phyloP scores from a whole-genome alignment of 1,140 invertebrate genomes.

The Bombus turneri region DNA sequence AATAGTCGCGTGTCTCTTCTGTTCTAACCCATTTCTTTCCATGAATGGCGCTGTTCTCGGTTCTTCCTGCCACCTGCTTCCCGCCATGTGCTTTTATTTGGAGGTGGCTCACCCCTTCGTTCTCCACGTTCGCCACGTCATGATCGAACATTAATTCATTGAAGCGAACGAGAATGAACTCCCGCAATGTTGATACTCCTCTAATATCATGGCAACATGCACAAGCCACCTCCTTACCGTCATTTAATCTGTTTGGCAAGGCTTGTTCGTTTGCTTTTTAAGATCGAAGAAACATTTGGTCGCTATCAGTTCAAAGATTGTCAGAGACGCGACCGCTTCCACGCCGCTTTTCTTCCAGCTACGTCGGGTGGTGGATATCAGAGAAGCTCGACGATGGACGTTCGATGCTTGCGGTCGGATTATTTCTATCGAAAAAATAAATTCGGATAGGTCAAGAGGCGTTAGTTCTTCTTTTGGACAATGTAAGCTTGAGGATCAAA shows the following conservation, averaged over 20 bases:
- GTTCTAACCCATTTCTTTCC: constrained; percentile 78
- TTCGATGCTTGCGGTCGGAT: neutral
- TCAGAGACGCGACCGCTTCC: rapidly evolving
- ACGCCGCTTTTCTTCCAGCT: neutral
- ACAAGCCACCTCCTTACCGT: constrained; percentile 74
- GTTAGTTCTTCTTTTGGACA: neutral
- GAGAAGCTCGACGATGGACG: neutral
- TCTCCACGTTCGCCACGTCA: neutral
- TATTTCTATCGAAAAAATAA: neutral
- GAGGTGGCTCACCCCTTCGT: neutral
- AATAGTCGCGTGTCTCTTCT: constrained; percentile 71
- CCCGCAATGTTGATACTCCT: constrained; percentile 78
- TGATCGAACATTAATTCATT: constrained; percentile 47
- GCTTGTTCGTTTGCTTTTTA: constrained; percentile 12
- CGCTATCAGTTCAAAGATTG: neutral
- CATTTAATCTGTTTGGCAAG: constrained; percentile 71
- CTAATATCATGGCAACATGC: constrained; percentile 78
- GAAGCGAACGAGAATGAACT: constrained; percentile 64
- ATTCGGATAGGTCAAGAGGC: neutral
- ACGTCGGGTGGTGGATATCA: too few relatives aligned
- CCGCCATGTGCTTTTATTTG: neutral
- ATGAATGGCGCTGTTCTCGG: constrained; percentile 38
- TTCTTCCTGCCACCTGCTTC: neutral
- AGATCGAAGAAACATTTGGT: neutral
- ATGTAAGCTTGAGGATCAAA: neutral